Base-by-base conservation (phyloP, 2,888 invertebrate species). In the Branchinecta sandiegonensis region DNA sequence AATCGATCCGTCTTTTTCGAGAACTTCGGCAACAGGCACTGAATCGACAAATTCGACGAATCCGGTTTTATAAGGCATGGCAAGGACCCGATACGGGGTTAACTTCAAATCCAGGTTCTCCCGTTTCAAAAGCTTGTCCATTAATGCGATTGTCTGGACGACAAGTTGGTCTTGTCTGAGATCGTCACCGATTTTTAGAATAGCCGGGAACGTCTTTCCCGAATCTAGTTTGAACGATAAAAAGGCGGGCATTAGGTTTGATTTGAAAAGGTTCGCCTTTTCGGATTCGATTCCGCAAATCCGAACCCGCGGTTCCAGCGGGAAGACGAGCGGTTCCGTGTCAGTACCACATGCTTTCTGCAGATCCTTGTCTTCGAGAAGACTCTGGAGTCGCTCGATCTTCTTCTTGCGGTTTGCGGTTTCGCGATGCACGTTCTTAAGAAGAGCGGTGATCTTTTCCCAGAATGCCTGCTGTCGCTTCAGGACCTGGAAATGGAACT, bases 181-280 rank as follows among this genome's bases (percentile, higher is more conserved):
- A 77, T 99, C 97, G 78, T 99, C 99, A 1, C 99, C 99, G 74
- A 94, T 88, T 78, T 99, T 99, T 78, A 97, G 97, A 71, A 99
- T 96, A 0, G 95, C 90, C 14, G 91, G 89, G 78, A 96, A 99
- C 75, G 92, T 89, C 37, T 75, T 73, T 48, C 84, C 83, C 56
- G 87, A 87, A 70, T 87, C 85, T 0, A 86, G 85, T 0, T 91
- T 92, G 77, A 97, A 96, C 0, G 93, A 89, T 66, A 99, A 80
- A 76, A 86, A 85, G 13, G 92, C 90, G 3, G 99, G 99, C 93
- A 94, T 96, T 69, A 95, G 80, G 0, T 94, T 92, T 48, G 95
- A 96, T 78, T 97, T 97, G 80, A 97, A 99, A 1, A 99, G 82
- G 65, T 88, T 88, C 0, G 95, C 94, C 74, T 91, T 90, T 74